A percentile compares a stretch with the other conserved stretches of the same genome.
phyloP scores from a whole-genome alignment of 2,888 invertebrate species.

The Aethes cnicana region DNA sequence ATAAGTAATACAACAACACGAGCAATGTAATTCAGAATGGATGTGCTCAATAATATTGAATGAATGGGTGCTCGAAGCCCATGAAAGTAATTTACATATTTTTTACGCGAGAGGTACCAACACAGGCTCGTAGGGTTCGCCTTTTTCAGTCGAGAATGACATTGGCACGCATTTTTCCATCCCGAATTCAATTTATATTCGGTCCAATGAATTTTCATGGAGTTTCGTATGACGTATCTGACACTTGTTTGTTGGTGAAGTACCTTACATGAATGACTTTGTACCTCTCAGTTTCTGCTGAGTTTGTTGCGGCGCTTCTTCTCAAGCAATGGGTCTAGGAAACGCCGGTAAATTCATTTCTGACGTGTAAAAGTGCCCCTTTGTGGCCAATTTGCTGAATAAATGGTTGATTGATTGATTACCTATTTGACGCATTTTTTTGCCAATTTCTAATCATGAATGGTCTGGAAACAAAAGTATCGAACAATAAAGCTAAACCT shows the following conservation, averaged over 20 bases:
- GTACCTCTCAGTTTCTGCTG: too few species aligned
- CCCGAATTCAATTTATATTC: constrained; percentile 19
- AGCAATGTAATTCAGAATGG: constrained; percentile 15
- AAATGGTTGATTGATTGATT: too few species aligned
- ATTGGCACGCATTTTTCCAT: constrained; percentile 20
- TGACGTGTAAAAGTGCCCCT: too few species aligned
- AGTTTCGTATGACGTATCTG: not conserved
- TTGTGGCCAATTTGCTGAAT: too few species aligned
- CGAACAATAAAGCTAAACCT: too few species aligned
- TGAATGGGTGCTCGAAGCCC: constrained; percentile 10
- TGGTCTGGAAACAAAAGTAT: too few species aligned
- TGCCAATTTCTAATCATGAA: too few species aligned
- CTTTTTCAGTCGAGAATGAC: constrained; percentile 17
- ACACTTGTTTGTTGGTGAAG: constrained; percentile 2
- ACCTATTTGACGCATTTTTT: too few species aligned
- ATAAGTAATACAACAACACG: not conserved
- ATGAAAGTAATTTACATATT: constrained; percentile 22
- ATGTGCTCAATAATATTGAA: constrained; percentile 14
- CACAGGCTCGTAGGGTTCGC: constrained; percentile 6
- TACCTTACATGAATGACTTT: not conserved
- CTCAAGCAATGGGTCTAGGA: too few species aligned
- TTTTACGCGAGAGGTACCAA: constrained; percentile 7
- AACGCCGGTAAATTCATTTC: too few species aligned
- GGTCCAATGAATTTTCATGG: constrained; percentile 17
- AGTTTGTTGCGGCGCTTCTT: too few species aligned